These are phyloP conservation scores for Cuculus canorus DNA, from an alignment of 2,797 vertebrate genomes.

Conservation along the genomic window DNA sequence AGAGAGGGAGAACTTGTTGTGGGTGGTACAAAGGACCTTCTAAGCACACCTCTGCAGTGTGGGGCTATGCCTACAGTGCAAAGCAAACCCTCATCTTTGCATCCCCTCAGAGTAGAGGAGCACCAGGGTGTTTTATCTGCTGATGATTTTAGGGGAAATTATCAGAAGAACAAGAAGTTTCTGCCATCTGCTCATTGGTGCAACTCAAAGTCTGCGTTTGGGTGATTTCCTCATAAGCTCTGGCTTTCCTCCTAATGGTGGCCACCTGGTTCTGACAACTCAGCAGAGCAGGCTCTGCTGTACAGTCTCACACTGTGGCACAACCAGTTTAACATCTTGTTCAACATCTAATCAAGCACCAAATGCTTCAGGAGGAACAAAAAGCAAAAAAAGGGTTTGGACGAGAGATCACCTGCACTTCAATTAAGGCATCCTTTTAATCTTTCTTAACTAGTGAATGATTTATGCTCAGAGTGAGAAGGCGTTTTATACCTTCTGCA, in stretches of 20 bases:
- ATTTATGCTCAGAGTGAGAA: background rate
- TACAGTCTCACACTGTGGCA: background rate
- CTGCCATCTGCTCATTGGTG: background rate
- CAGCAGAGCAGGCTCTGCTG: background rate
- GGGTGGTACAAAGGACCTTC: background rate
- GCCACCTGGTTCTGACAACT: accelerated
- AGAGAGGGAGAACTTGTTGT: background rate
- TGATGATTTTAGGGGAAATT: background rate
- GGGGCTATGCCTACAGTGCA: background rate
- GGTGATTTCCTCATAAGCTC: background rate
- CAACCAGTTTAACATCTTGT: background rate
- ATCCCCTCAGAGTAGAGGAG: background rate
- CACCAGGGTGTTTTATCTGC: background rate
- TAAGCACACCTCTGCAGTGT: accelerated
- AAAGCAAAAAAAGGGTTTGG: background rate
- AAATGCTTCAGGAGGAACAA: accelerated
- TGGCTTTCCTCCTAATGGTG: background rate
- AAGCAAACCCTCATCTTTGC: accelerated
- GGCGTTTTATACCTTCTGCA: background rate
- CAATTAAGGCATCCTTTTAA: background rate
- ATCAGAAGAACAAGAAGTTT: background rate
- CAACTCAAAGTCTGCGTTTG: background rate
- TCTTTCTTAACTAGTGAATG: background rate
- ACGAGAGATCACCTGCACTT: background rate
- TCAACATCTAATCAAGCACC: background rate